Percentiles rank a stretch among this genome's conserved stretches.
Conservation (phyloP, 2,888 invertebrate genomes). For the Zelleria hepariella region DNA sequence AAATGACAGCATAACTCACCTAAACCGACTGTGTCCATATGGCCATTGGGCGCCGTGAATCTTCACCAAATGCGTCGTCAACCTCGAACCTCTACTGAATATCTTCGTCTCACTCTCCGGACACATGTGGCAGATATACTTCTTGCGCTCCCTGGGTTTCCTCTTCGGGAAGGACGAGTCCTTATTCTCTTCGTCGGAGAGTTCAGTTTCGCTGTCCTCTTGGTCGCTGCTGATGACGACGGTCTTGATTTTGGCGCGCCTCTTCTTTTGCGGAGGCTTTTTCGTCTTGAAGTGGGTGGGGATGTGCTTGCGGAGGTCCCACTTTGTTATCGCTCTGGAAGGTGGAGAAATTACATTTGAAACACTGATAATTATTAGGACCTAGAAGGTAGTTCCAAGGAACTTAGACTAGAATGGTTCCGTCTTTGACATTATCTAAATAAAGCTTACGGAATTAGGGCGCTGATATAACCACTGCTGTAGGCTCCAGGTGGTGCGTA, state of each 20-base stretch:
- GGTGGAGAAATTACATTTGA: background rate
- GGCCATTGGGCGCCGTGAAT: constrained; percentile 81
- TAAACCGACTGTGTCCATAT: constrained; percentile 82
- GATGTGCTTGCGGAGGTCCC: constrained; percentile 73
- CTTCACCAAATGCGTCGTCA: constrained; percentile 81
- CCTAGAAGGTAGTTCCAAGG: too few species aligned
- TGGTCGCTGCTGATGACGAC: background rate
- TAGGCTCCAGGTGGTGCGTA: too few species aligned
- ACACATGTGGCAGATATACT: constrained; percentile 81
- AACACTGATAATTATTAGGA: too few species aligned
- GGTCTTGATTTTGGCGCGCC: background rate
- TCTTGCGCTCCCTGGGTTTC: constrained; percentile 34
- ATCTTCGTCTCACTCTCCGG: constrained; percentile 62
- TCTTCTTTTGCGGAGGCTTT: constrained; percentile 22
- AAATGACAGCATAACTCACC: constrained; percentile 47
- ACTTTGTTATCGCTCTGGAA: constrained; percentile 72
- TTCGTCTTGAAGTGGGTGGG: constrained; percentile 38
- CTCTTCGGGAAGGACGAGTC: constrained; percentile 19
- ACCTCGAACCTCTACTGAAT: constrained; percentile 75
- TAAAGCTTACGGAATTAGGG: too few species aligned
- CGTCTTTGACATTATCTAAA: too few species aligned
- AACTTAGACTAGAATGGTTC: too few species aligned
- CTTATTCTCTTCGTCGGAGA: constrained; percentile 29
- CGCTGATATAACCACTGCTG: too few species aligned
- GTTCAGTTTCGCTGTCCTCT: constrained; percentile 19